Conservation (phyloP, 2,797 vertebrate species). For the Myiotriccus ornatus region DNA sequence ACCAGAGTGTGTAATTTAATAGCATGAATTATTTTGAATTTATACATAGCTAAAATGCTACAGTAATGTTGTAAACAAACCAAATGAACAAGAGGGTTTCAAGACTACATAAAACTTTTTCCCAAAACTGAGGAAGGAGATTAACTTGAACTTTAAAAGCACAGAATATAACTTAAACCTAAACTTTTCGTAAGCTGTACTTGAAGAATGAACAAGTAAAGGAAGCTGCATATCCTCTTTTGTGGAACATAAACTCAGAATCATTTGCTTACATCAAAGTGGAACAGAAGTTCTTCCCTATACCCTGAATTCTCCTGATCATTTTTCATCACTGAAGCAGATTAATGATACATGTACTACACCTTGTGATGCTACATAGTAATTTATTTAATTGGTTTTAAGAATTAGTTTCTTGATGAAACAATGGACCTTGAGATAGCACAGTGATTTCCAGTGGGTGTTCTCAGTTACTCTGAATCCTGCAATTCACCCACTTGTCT, state of each 20-base stretch:
- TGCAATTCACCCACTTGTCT: not conserved
- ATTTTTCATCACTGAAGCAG: not conserved
- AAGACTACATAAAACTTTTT: not conserved
- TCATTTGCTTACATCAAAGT: conserved; percentile 1
- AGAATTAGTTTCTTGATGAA: not conserved
- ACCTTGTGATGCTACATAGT: not conserved
- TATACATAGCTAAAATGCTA: not conserved
- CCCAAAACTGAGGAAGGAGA: not conserved
- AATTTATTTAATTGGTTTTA: not conserved
- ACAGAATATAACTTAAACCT: not conserved
- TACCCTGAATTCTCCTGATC: not conserved
- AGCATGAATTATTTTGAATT: not conserved
- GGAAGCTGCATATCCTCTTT: conserved; percentile 12
- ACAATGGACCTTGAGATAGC: not conserved
- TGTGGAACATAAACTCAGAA: conserved; percentile 15
- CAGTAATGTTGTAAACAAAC: conserved; percentile 12
- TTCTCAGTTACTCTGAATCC: not conserved
- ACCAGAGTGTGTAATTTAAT: conserved; percentile 18
- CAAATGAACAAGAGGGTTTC: not conserved
- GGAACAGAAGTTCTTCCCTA: not conserved
- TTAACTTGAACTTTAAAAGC: not conserved
- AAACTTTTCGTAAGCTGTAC: not conserved
- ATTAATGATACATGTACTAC: not conserved
- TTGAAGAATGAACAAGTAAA: not conserved
- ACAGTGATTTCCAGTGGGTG: not conserved